These are phyloP conservation scores for Argya squamiceps DNA, from an alignment of 2,797 vertebrate species.

Conservation along the genomic window DNA sequence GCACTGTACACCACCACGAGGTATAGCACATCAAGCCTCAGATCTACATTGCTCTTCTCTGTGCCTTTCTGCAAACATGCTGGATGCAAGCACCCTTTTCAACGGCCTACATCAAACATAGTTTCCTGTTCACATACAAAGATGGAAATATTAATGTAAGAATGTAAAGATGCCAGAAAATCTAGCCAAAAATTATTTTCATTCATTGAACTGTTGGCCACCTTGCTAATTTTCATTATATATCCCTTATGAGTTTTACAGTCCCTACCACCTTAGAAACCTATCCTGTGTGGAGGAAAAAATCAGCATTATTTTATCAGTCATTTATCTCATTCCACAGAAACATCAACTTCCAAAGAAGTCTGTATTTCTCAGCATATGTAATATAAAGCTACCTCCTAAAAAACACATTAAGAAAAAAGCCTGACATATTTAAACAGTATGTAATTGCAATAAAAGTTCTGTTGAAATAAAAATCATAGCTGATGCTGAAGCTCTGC, in stretches of 20 bases:
- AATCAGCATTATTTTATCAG: background rate
- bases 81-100: background rate
- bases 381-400: background rate
- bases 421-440: background rate
- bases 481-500: background rate
- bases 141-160: background rate
- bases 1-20: background rate
- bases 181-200: background rate
- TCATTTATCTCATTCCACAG: background rate
- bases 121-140: background rate
- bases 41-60: background rate
- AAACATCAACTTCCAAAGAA: background rate
- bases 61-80: background rate
- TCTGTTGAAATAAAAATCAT: background rate
- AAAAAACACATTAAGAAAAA: background rate
- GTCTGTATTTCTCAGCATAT: background rate
- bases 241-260: background rate
- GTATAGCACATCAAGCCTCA: background rate
- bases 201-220: background rate
- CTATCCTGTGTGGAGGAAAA: background rate
- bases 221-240: background rate
- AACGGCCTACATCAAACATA: background rate
- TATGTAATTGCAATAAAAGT: background rate
- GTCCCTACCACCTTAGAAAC: background rate
- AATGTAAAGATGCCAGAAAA: background rate